phyloP scores from a whole-genome alignment of 2,113 vertebrate species.

The Caranx melampygus region DNA sequence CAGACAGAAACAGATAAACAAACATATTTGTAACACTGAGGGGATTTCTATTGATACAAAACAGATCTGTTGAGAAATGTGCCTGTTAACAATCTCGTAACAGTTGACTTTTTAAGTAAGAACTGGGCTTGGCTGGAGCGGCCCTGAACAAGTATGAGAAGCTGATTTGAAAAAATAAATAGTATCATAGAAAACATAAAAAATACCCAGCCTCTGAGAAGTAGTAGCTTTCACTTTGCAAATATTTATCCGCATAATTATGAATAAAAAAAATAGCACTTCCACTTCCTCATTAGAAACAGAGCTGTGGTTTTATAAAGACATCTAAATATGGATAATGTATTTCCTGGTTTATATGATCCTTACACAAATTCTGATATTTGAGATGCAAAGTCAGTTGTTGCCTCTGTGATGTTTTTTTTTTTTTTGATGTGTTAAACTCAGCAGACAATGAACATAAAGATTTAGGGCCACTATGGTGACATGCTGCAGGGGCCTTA shows the following conservation, averaged over 20 bases:
- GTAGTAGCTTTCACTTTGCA: neutral
- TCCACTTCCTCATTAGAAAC: constrained; percentile 24
- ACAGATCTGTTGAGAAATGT: constrained; percentile 22
- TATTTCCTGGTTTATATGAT: constrained; percentile 30
- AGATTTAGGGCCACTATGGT: constrained; percentile 61
- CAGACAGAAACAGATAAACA: constrained; percentile 56
- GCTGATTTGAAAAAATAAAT: neutral
- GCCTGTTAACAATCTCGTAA: neutral
- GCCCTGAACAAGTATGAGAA: constrained; percentile 4
- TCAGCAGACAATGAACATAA: constrained; percentile 27
- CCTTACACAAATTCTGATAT: constrained; percentile 5
- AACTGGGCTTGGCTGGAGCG: constrained; percentile 13
- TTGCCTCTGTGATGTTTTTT: neutral
- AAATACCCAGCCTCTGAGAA: constrained; percentile 27
- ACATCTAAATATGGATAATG: neutral
- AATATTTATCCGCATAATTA: constrained; percentile 4
- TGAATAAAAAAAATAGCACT: constrained; percentile 26
- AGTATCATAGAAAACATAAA: constrained; percentile 36
- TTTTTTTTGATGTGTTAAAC: neutral
- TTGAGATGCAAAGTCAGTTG: constrained; percentile 7
- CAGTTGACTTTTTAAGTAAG: neutral
- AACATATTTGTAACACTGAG: constrained; percentile 33
- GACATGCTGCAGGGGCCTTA: constrained; percentile 46
- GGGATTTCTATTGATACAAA: constrained; percentile 52
- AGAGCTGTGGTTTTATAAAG: constrained; percentile 2